Evolutionary conservation across 2,797 vertebrate genomes (phyloP).

Genomic region (Buphagus erythrorhynchus): DNA sequence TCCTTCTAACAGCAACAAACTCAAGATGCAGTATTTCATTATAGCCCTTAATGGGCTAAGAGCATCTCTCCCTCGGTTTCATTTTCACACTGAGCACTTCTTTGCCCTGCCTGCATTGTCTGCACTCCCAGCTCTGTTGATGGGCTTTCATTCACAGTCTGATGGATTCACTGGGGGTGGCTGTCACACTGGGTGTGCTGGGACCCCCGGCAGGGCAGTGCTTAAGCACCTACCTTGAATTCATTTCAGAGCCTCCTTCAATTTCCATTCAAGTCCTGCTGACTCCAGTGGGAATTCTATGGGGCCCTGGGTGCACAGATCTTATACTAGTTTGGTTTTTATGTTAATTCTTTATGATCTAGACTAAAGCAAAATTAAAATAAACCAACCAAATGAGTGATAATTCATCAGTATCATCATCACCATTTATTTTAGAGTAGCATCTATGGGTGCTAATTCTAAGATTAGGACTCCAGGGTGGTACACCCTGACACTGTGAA

Average conservation of each 20-base stretch:
- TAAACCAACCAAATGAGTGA: neutral
- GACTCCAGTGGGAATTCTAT: neutral
- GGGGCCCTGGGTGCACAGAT: neutral
- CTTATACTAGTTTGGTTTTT: neutral
- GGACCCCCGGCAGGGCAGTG: neutral
- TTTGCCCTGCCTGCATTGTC: neutral
- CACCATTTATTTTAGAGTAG: neutral
- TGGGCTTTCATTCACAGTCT: neutral
- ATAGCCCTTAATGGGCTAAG: neutral
- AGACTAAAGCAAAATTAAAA: neutral
- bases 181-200: neutral
- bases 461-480: neutral
- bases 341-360: neutral
- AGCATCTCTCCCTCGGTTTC: neutral
- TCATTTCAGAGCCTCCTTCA: neutral
- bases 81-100: neutral
- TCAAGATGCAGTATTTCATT: constrained; percentile 30
- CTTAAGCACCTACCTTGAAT: neutral
- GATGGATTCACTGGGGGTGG: neutral
- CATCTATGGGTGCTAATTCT: neutral
- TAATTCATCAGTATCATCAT: neutral
- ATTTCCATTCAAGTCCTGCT: neutral
- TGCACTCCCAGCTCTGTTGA: neutral
- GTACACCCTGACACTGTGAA: neutral
- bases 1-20: constrained; percentile 37